Evolutionary conservation across 2,888 invertebrate species (phyloP), one percentile per base, ranked within the genome.

Genomic region (Amiota minor): DNA sequence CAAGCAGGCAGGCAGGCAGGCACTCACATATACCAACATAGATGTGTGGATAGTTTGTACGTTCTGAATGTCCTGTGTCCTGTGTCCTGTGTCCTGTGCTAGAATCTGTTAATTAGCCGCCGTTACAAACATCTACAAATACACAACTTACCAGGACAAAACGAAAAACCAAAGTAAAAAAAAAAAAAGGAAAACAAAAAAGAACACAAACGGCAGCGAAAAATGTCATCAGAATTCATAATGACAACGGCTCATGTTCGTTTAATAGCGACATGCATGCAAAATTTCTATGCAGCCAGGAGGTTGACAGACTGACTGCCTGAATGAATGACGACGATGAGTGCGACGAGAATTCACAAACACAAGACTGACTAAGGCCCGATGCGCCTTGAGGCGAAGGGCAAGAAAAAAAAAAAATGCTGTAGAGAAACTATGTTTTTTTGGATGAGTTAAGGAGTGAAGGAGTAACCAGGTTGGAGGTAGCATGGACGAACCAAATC

Each of bases 191-290:
- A n/a, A n/a, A 20, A 18, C 50, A 50, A 50, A 67, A 50, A 12
- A 67, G 23, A n/a, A 47, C 20, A 49, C 18, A 10, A 11, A 35
- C n/a, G 14, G 49, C 75, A 72, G 74, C 76, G 74, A 75, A 77
- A 81, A 85, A 85, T 86, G 82, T 81, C 86, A 85, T 85, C 85
- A 83, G 86, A 83, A 85, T 86, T 84, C 85, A 85, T 83, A 83
- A 86, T 83, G 85, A 82, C 84, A 81, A 77, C 81, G 78, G 78
- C 76, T 75, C 78, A 77, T 78, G 67, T 49, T 67, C 67, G 50
- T 67, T 67, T 67, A 50, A 67, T 50, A 67, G 50, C 67, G 67
- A 67, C 67, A 67, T 67, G 67, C 67, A 67, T 67, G 67, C 67
- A 67, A 50, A 67, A 50, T 49, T 67, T 50, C 61, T 62, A 35